A percentile compares a stretch with the other conserved stretches of the same genome.
Evolutionary conservation across 2,113 vertebrate genomes (phyloP).

Genomic region (Scomber scombrus): DNA sequence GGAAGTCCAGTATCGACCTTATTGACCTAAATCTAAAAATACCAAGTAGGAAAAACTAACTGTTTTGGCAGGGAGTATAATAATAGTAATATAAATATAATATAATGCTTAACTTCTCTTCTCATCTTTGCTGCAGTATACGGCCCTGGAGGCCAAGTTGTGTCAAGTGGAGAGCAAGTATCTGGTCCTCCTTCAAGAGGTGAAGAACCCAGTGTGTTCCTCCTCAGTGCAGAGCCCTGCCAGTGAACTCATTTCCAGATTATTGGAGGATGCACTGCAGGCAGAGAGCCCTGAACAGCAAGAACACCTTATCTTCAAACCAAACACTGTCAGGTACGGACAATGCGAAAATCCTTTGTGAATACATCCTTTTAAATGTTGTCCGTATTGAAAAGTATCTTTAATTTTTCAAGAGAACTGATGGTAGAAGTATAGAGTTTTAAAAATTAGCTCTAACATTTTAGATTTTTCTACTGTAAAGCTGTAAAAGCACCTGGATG

Average conservation of each 20-base stretch:
- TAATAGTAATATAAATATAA: too few species aligned
- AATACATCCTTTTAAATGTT: background rate
- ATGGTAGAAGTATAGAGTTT: background rate
- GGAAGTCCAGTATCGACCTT: conserved; percentile 46
- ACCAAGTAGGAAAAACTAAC: background rate
- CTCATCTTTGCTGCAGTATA: conserved; percentile 82
- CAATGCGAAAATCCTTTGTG: background rate
- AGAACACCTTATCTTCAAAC: conserved; percentile 90
- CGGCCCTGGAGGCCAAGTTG: conserved; percentile 93
- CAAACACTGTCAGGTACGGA: conserved; percentile 92
- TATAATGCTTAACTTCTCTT: background rate
- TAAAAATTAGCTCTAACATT: background rate
- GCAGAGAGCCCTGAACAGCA: conserved; percentile 89
- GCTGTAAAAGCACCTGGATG: too few species aligned
- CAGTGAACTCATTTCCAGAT: conserved; percentile 91
- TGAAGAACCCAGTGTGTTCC: conserved; percentile 92
- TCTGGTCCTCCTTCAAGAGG: conserved; percentile 95
- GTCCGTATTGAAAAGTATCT: background rate
- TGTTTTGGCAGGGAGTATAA: background rate
- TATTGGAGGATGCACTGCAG: conserved; percentile 95
- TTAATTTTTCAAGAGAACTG: background rate
- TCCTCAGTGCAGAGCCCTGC: conserved; percentile 88
- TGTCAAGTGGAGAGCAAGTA: conserved; percentile 99
- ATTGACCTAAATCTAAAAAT: conserved; percentile 6
- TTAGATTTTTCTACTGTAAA: background rate